Percentiles rank a stretch among this genome's conserved stretches.
Evolutionary conservation across 2,113 vertebrate species (phyloP).

Genomic region (Phaetusa simplex): DNA sequence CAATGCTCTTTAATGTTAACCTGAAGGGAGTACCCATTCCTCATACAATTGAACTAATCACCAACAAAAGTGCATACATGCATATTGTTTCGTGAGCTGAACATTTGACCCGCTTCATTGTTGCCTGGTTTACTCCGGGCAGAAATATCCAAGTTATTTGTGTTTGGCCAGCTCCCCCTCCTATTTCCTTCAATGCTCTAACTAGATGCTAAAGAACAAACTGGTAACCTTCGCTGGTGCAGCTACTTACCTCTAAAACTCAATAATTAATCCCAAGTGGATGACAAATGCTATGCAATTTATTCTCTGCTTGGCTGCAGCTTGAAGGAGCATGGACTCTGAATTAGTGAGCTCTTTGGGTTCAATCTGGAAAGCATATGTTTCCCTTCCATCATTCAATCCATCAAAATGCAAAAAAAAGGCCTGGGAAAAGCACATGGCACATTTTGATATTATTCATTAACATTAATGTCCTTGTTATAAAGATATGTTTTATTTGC

Average conservation of each 20-base stretch:
- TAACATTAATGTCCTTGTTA: conserved; percentile 66
- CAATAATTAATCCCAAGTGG: conserved; percentile 79
- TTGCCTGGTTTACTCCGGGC: conserved; percentile 19
- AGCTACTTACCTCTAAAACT: conserved; percentile 78
- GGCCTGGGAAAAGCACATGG: conserved; percentile 50
- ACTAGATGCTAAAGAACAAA: conserved; percentile 72
- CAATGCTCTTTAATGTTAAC: conserved; percentile 41
- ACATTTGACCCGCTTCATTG: conserved; percentile 68
- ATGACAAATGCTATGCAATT: conserved; percentile 70
- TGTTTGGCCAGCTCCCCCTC: conserved; percentile 26
- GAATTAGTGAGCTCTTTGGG: conserved; percentile 56
- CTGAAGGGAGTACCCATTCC: background rate
- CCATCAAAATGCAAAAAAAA: conserved; percentile 67
- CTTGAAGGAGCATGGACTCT: conserved; percentile 63
- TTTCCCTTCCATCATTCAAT: conserved; percentile 75
- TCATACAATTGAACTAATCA: background rate
- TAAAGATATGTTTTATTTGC: conserved; percentile 74
- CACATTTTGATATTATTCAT: conserved; percentile 69
- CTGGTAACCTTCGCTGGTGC: conserved; percentile 65
- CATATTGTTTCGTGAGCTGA: conserved; percentile 42
- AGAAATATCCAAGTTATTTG: conserved; percentile 69
- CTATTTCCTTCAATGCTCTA: conserved; percentile 46
- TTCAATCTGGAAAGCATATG: conserved; percentile 83
- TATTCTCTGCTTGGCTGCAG: conserved; percentile 63
- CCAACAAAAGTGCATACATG: background rate